Conservation (phyloP, 1,140 invertebrate species). For the Lanistes nyassanus region DNA sequence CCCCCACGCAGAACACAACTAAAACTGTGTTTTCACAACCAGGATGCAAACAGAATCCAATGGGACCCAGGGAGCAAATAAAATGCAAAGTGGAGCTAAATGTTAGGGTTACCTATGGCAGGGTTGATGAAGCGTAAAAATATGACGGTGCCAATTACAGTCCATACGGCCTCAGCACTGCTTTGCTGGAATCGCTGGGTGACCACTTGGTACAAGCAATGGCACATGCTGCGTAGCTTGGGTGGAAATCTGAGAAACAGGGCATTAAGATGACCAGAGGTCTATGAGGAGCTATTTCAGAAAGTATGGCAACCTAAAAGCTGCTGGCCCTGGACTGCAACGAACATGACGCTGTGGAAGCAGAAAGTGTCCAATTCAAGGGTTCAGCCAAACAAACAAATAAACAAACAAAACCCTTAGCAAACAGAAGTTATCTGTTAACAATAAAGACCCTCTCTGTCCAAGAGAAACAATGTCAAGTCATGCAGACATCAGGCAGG, state of each 20-base stretch:
- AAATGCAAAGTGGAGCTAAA: background rate
- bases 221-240: constrained; percentile 97
- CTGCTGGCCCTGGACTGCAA: background rate
- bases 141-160: constrained; percentile 86
- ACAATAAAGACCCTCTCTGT: no score
- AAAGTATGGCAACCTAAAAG: background rate
- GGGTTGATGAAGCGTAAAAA: constrained; percentile 98
- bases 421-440: no score
- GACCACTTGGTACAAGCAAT: constrained; percentile 93
- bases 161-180: constrained; percentile 64
- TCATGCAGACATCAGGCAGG: no score
- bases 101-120: constrained; percentile 79
- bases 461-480: no score
- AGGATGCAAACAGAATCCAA: background rate
- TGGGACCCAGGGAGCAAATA: background rate
- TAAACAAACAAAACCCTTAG: no score
- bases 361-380: no score
- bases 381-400: no score
- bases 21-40: background rate
- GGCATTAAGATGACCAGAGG: constrained; percentile 11
- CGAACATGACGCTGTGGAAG: background rate
- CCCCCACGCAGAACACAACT: no score
- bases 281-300: constrained; percentile 20
- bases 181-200: constrained; percentile 80
- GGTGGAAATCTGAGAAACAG: constrained; percentile 78